Evolutionary conservation across 2,888 invertebrate species (phyloP).

Genomic region (Ethmia dodecea): DNA sequence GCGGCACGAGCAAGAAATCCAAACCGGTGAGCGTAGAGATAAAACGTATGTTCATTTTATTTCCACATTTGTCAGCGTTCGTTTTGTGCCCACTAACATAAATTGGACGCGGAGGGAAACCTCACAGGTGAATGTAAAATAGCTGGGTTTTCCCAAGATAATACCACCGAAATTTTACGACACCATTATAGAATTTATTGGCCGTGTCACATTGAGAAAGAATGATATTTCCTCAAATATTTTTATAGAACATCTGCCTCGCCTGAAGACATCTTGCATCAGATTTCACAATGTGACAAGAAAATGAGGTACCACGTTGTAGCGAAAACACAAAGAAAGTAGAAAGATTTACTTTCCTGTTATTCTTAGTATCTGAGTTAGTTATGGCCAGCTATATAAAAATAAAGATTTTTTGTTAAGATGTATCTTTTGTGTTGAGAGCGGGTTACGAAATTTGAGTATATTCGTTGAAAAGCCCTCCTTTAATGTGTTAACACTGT

Average conservation of each 20-base stretch:
- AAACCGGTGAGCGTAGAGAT: slow-evolving; percentile 65
- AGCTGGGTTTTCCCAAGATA: slow-evolving; percentile 74
- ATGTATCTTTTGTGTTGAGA: too few species aligned
- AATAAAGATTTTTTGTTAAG: too few species aligned
- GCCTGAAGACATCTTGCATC: slow-evolving; percentile 21
- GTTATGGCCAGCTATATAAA: too few species aligned
- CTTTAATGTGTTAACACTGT: too few species aligned
- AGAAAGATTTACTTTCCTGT: slow-evolving; percentile 1
- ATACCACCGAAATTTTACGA: slow-evolving; percentile 74
- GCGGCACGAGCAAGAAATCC: slow-evolving; percentile 48
- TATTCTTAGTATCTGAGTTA: neutral
- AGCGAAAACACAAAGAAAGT: neutral
- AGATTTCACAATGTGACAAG: slow-evolving; percentile 9
- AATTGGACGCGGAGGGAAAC: slow-evolving; percentile 75
- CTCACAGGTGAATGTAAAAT: slow-evolving; percentile 77
- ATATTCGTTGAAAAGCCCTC: too few species aligned
- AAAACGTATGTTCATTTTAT: slow-evolving; percentile 77
- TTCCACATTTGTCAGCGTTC: slow-evolving; percentile 77
- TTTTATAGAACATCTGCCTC: slow-evolving; percentile 37
- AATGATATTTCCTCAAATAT: slow-evolving; percentile 58
- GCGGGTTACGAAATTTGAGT: too few species aligned
- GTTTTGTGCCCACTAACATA: slow-evolving; percentile 77
- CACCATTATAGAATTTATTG: slow-evolving; percentile 75
- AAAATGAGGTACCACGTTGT: slow-evolving; percentile 4
- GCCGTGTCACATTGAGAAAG: slow-evolving; percentile 64